Percentiles rank a stretch among this genome's conserved stretches.
These are phyloP conservation scores for Enteromius treurensis DNA, from an alignment of 2,797 vertebrate genomes.

Conservation along the genomic window DNA sequence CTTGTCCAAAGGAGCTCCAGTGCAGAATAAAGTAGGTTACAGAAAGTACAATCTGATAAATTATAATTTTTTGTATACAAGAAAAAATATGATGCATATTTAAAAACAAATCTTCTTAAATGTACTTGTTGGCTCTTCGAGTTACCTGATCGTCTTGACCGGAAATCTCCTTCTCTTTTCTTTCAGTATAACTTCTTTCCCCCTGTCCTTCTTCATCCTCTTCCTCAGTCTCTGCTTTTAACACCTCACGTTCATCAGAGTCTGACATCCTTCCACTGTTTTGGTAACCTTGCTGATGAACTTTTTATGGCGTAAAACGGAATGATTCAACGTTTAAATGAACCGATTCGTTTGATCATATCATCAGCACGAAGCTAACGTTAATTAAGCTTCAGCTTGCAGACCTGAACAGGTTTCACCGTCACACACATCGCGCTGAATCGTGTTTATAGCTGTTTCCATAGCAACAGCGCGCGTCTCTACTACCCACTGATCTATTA, in stretches of 20 bases:
- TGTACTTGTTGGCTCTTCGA: background rate
- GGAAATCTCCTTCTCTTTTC: slow-evolving; percentile 25
- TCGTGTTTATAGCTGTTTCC: slow-evolving; percentile 47
- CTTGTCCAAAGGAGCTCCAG: background rate
- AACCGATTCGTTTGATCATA: background rate
- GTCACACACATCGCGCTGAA: background rate
- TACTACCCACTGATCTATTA: no score
- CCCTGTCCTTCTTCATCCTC: slow-evolving; percentile 41
- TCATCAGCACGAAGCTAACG: background rate
- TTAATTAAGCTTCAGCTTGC: background rate
- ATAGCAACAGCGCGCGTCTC: slow-evolving; percentile 2
- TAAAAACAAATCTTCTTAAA: background rate
- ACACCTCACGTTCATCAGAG: slow-evolving; percentile 60
- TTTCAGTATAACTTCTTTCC: background rate
- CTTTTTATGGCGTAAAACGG: background rate
- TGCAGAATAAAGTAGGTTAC: background rate
- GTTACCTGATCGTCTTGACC: slow-evolving; percentile 46
- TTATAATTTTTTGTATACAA: background rate
- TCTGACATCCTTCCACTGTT: slow-evolving; percentile 53
- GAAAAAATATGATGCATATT: background rate
- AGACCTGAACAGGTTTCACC: background rate
- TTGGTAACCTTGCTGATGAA: background rate
- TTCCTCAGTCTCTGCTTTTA: slow-evolving; percentile 53
- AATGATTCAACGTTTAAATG: background rate
- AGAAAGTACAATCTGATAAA: background rate